A percentile compares a stretch with the other conserved stretches of the same genome.
Evolutionary conservation across 2,113 vertebrate species (phyloP).

Genomic region (Acanthochromis polyacanthus): DNA sequence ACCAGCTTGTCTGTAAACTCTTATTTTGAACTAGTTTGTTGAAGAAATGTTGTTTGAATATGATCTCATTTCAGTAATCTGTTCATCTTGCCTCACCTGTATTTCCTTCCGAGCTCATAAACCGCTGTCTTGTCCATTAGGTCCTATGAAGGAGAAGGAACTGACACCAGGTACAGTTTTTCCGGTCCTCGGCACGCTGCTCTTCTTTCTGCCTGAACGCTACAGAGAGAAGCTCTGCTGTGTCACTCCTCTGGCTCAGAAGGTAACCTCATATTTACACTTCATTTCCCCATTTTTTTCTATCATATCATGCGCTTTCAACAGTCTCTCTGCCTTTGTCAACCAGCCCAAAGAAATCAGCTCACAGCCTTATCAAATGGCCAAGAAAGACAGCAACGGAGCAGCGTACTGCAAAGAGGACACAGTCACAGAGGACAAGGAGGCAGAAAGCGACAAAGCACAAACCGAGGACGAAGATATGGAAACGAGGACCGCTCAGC

Average conservation of each 20-base stretch:
- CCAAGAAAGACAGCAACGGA: conserved; percentile 82
- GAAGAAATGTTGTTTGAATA: too few relatives aligned
- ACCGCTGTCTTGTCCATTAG: conserved; percentile 66
- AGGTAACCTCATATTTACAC: conserved; percentile 67
- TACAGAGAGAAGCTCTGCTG: conserved; percentile 87
- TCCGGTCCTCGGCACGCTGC: conserved; percentile 87
- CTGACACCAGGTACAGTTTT: conserved; percentile 91
- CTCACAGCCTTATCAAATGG: conserved; percentile 52
- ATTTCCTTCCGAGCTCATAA: neutral
- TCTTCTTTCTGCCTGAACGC: conserved; percentile 88
- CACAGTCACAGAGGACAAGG: conserved; percentile 56
- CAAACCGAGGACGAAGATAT: conserved; percentile 52
- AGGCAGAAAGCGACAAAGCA: conserved; percentile 47
- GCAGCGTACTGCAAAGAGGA: conserved; percentile 62
- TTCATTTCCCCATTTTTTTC: neutral
- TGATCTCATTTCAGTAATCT: too few relatives aligned
- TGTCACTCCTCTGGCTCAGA: conserved; percentile 70
- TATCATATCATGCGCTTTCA: neutral
- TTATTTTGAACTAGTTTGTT: too few relatives aligned
- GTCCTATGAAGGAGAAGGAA: conserved; percentile 87
- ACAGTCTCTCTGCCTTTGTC: neutral
- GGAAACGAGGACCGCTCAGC: conserved; percentile 9
- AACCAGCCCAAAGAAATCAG: conserved; percentile 70
- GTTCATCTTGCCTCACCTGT: too few relatives aligned
- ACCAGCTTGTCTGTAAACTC: too few relatives aligned